phyloP scores from a whole-genome alignment of 2,113 vertebrate genomes.

The Pandion haliaetus region DNA sequence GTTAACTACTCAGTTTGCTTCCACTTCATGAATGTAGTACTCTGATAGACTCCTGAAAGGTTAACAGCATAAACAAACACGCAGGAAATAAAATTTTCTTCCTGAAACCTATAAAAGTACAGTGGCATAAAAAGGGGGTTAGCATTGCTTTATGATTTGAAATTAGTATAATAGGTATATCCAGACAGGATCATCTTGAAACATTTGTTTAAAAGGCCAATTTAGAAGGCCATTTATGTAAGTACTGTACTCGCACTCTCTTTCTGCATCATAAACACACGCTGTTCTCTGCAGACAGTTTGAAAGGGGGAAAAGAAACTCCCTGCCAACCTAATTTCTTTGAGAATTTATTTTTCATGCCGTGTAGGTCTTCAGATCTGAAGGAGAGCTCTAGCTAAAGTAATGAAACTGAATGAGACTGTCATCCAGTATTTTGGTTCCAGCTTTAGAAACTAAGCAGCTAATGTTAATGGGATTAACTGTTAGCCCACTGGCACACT shows the following conservation, averaged over 20 bases:
- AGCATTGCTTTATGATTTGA: not conserved
- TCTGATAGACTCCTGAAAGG: not conserved
- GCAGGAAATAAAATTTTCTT: not conserved
- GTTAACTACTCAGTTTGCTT: not conserved
- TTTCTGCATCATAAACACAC: not conserved
- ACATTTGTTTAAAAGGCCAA: not conserved
- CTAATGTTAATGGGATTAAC: constrained; percentile 50
- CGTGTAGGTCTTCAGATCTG: not conserved
- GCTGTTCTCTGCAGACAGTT: not conserved
- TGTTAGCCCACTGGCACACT: constrained; percentile 19
- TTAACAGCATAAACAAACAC: not conserved
- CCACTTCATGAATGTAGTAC: not conserved
- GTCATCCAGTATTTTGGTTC: not conserved
- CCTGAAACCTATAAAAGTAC: not conserved
- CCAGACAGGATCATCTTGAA: not conserved
- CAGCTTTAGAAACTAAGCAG: constrained; percentile 51
- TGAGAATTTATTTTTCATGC: constrained; percentile 5
- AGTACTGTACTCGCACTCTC: not conserved
- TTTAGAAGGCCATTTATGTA: not conserved
- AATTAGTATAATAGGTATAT: not conserved
- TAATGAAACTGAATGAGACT: constrained; percentile 1
- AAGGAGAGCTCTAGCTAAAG: not conserved
- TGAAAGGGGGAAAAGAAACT: not conserved
- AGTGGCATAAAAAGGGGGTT: not conserved
- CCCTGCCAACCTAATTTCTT: not conserved